These are phyloP conservation scores for Holacanthella duospinosa DNA, from an alignment of 2,888 invertebrate genomes.

Conservation along the genomic window DNA sequence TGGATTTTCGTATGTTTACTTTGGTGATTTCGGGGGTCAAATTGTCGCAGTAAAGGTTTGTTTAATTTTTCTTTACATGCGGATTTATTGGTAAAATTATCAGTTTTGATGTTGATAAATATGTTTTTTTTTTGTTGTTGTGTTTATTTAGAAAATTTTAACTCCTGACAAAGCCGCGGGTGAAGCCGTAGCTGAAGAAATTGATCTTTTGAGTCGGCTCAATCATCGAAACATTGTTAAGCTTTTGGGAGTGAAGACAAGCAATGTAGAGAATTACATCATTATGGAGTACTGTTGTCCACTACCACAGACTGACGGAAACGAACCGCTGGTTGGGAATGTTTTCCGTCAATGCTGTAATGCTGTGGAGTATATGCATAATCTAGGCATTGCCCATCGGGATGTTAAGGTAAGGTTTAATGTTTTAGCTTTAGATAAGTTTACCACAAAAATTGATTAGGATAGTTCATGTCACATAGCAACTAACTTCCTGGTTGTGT, in stretches of 20 bases:
- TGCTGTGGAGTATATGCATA: slow-evolving; percentile 35
- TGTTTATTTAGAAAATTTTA: slow-evolving; percentile 28
- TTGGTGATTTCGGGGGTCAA: slow-evolving; percentile 27
- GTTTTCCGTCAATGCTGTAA: slow-evolving; percentile 32
- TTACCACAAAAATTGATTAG: background rate
- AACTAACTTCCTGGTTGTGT: no score
- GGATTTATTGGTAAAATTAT: background rate
- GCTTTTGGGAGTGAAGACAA: slow-evolving; percentile 24
- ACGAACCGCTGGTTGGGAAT: slow-evolving; percentile 22
- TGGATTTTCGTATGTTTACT: slow-evolving; percentile 34
- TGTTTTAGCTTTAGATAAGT: background rate
- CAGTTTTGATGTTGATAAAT: no score
- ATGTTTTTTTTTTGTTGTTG: slow-evolving; percentile 5
- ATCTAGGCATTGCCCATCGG: slow-evolving; percentile 32
- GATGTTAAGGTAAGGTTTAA: slow-evolving; percentile 31
- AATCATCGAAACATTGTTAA: slow-evolving; percentile 31
- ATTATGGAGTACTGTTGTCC: slow-evolving; percentile 24
- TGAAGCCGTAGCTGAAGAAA: slow-evolving; percentile 28
- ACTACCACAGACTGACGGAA: slow-evolving; percentile 19
- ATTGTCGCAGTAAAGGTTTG: slow-evolving; percentile 31
- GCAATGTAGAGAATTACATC: slow-evolving; percentile 18
- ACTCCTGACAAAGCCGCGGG: slow-evolving; percentile 26
- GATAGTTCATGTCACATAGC: background rate
- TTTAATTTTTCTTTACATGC: background rate
- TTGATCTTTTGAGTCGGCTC: slow-evolving; percentile 31